Evolutionary conservation across 2,113 vertebrate species (phyloP), one percentile per base, ranked within the genome.

Genomic region (Ophiodon elongatus): DNA sequence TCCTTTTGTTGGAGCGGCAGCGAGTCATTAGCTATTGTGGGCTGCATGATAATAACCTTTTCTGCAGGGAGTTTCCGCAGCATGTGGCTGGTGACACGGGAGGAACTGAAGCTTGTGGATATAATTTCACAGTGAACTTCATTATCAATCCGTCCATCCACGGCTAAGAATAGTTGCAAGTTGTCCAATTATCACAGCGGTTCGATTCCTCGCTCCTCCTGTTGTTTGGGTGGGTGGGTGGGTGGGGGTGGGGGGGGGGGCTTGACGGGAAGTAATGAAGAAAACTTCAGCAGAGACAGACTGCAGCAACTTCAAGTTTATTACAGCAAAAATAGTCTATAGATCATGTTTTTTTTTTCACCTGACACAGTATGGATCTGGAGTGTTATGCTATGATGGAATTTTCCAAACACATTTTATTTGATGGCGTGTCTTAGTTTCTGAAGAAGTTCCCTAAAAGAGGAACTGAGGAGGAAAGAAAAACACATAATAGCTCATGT

Each of bases 1-100:
- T 54, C 73, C 75, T 60, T 82, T 82, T 89, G 81, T 89, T 74
- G 54, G 76, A 71, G 31, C 15, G 17, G 41, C 76, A 76, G 72
- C 27, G 31, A 67, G 19, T 79, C 65, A 60, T 77, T 64, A 68
- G 33, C 83, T 80, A 84, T 41, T 72, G 29, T 76, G 68, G 76
- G 79, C 43, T 17, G 64, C 64, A 64, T 0, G 66, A 68, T 52
- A 71, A 72, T 70, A 11, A 54, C 43, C 25, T 9, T 64, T 73
- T 80, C 79, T 73, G 29, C 63, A 66, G 82, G 69, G 75, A 76
- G 45, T 39, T 79, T 82, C 52, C 47, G 31, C 45, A 54, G 47
- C 68, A 52, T 31, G 31, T 1, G 66, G 27, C 67, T 35, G 56
- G 15, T 8, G 76, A 62, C 14, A 79, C 6, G 0, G 8, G 52